phyloP scores from a whole-genome alignment of 2,797 vertebrate species.

The Apogon hyalosoma region DNA sequence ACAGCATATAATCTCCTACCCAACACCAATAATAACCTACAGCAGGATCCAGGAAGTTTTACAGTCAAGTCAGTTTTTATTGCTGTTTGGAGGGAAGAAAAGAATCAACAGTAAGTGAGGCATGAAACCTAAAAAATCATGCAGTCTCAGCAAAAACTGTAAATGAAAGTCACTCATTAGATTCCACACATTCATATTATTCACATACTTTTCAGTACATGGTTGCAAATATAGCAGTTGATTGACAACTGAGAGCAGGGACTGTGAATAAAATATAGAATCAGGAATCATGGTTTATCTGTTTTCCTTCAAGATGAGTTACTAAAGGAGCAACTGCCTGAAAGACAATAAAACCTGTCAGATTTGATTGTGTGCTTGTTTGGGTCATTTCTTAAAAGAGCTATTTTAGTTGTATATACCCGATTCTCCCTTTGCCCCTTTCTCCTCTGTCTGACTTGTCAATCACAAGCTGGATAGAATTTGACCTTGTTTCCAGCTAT shows the following conservation, averaged over 20 bases:
- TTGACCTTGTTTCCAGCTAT: conserved; percentile 49
- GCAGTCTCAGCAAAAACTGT: conserved; percentile 21
- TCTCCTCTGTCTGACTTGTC: conserved; percentile 40
- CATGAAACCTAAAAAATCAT: conserved; percentile 34
- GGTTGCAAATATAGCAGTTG: conserved; percentile 23
- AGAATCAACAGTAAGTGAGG: conserved; percentile 9
- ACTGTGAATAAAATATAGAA: conserved; percentile 2
- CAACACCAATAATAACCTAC: conserved; percentile 55
- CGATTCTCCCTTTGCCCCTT: conserved; percentile 12
- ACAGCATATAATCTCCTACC: conserved; percentile 51
- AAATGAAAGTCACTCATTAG: not conserved
- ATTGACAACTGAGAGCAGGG: conserved; percentile 21
- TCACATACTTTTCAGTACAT: conserved; percentile 10
- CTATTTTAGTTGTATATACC: conserved; percentile 16
- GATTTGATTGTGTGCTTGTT: conserved; percentile 5
- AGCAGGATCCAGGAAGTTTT: conserved; percentile 39
- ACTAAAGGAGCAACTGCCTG: not conserved
- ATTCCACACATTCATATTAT: conserved; percentile 10
- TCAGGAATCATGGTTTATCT: not conserved
- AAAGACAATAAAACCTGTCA: not conserved
- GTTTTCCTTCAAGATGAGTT: conserved; percentile 6
- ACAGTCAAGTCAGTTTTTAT: conserved; percentile 17
- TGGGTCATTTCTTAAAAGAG: conserved; percentile 8
- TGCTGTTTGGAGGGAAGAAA: conserved; percentile 33
- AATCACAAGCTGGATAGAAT: conserved; percentile 42